Percentiles rank a stretch among this genome's conserved stretches.
Evolutionary conservation across 1,140 invertebrate genomes (phyloP).

Genomic region (Globodera rostochiensis): DNA sequence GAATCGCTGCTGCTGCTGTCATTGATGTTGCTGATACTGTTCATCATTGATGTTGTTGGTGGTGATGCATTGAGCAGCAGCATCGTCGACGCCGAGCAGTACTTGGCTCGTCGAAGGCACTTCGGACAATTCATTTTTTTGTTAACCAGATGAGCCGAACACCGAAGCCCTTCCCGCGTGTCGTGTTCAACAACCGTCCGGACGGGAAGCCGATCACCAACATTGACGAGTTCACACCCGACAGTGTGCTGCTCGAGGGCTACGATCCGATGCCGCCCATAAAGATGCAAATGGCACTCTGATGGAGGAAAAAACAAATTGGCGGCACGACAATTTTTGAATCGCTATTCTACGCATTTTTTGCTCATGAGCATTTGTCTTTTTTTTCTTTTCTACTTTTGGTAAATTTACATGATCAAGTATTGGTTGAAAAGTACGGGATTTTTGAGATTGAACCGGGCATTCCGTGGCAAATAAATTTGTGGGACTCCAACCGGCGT

Average conservation of each 20-base stretch:
- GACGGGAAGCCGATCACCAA: slow-evolving; percentile 66
- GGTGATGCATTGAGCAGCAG: background rate
- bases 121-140: too few relatives aligned
- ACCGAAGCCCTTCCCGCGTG: slow-evolving; percentile 75
- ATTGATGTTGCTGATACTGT: background rate
- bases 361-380: too few relatives aligned
- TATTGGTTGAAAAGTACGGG: too few relatives aligned
- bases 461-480: too few relatives aligned
- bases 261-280: slow-evolving; percentile 91
- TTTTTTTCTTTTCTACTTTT: too few relatives aligned
- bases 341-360: too few relatives aligned
- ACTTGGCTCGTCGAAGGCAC: slow-evolving; percentile 37
- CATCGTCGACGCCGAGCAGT: background rate
- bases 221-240: slow-evolving; percentile 80
- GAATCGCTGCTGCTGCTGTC: too few relatives aligned
- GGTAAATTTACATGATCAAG: too few relatives aligned
- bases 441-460: too few relatives aligned
- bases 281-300: slow-evolving; percentile 94
- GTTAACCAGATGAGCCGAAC: slow-evolving; percentile 73
- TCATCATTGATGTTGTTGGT: background rate
- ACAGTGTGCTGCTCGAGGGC: slow-evolving; percentile 83
- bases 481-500: too few relatives aligned
- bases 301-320: slow-evolving; percentile 66
- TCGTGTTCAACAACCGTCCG: slow-evolving; percentile 74
- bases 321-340: too few relatives aligned